These are phyloP conservation scores for Fistularia tabacaria DNA, from an alignment of 2,797 vertebrate genomes.

Conservation along the genomic window DNA sequence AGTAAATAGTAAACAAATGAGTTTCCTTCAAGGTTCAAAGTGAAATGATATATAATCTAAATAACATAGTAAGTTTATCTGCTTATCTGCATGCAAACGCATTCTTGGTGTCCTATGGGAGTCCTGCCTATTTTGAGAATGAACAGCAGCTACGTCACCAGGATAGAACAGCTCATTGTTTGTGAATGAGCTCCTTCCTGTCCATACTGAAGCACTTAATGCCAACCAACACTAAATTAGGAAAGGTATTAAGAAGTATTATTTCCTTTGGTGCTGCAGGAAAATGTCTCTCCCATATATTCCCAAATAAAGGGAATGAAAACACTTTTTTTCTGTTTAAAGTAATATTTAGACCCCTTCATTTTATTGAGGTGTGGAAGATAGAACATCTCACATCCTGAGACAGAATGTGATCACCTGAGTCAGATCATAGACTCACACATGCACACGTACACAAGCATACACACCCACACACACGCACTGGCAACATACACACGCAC, in stretches of 20 bases:
- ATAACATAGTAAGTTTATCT: constrained; percentile 26
- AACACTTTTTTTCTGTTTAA: neutral
- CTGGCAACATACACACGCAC: too few species aligned
- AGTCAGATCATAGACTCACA: too few species aligned
- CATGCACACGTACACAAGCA: too few species aligned
- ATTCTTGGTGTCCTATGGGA: constrained; percentile 31
- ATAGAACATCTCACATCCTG: constrained; percentile 13
- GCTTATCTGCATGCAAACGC: constrained; percentile 13
- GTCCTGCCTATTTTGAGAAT: constrained; percentile 59
- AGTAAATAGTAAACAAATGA: neutral
- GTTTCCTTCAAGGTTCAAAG: neutral
- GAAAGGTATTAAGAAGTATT: constrained; percentile 35
- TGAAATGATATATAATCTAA: constrained; percentile 6
- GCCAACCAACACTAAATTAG: constrained; percentile 36
- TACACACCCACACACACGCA: too few species aligned
- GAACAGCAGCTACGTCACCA: constrained; percentile 60
- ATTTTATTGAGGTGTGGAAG: neutral
- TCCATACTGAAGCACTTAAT: constrained; percentile 71
- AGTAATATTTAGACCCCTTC: too few species aligned
- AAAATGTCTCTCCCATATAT: too few species aligned
- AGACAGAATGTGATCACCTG: too few species aligned
- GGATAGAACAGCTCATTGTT: constrained; percentile 67
- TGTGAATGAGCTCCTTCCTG: constrained; percentile 72
- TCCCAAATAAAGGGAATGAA: neutral
- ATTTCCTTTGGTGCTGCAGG: constrained; percentile 22